Evolutionary conservation across 1,140 invertebrate genomes (phyloP), one percentile per base, ranked within the genome.

Genomic region (Antheraea mylitta): DNA sequence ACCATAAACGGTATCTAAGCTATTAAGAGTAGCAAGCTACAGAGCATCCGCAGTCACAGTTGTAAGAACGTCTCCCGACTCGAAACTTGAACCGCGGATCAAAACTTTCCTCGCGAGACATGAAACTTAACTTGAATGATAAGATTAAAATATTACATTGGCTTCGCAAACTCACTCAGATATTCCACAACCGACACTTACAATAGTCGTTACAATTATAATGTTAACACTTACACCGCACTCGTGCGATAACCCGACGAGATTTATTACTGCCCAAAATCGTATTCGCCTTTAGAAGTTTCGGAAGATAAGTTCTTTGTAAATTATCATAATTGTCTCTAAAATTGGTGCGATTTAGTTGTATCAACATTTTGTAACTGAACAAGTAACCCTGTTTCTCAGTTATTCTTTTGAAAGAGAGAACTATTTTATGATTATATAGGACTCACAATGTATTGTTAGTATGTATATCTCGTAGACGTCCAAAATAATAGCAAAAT

Each of bases 61-160:
- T 76, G 74, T 75, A 70, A 75, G 73, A 70, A 70, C 71, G 71
- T 74, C 72, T 73, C 69, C 78, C 79, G 76, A 82, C 79, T 81
- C 69, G 78, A 85, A 88, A 89, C 81, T 89, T 83, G 80, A 83
- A 87, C 82, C 82, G 77, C 83, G 79, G 83, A 82, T 85, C 78
- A 83, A 87, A 53, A 89, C 76, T 89, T 87, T 85, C 74, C 80
- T 83, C 86, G 75, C 81, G 82, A 83, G 85, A 89, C 87, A 85
- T 71, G 81, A 81, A 87, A 86, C 87, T 89, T 82, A 80, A 86
- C 80, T 86, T 77, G 74, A 81, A 82, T 84, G 84, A 87, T 87
- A 87, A 89, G 87, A 89, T 89, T 89, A 89, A 89, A 87, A 89
- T 89, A 89, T 89, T 89, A 87, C 85, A 82, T 85, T 75, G 79